phyloP scores from a whole-genome alignment of 2,113 vertebrate genomes.

The Pionites leucogaster region DNA sequence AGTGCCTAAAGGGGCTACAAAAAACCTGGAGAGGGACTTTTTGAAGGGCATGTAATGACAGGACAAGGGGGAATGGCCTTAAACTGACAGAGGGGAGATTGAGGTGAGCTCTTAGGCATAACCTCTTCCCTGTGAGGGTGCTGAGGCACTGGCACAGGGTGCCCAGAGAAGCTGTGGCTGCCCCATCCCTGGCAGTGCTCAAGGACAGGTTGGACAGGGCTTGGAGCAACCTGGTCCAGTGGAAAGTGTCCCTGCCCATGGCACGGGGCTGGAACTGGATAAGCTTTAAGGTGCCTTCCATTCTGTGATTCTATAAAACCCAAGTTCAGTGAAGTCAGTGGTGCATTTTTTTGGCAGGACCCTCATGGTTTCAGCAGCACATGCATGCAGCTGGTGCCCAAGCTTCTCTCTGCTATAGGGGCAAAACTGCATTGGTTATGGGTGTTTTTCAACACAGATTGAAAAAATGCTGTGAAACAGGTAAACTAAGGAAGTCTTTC shows the following conservation, averaged over 20 bases:
- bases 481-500: neutral
- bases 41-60: too few species aligned
- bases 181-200: neutral
- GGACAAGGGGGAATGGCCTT: too few species aligned
- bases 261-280: fast-evolving
- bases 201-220: too few species aligned
- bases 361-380: neutral
- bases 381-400: neutral
- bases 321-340: neutral
- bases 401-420: neutral
- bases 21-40: too few species aligned
- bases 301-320: neutral
- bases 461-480: neutral
- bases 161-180: too few species aligned
- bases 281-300: neutral
- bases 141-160: too few species aligned
- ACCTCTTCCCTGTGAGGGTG: too few species aligned
- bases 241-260: too few species aligned
- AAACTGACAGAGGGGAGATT: too few species aligned
- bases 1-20: too few species aligned
- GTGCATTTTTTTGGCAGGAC: neutral
- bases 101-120: too few species aligned
- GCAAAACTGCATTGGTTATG: neutral
- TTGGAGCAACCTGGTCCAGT: too few species aligned
- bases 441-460: neutral